Evolutionary conservation across 2,113 vertebrate genomes (phyloP).

Genomic region (Otocyon megalotis): DNA sequence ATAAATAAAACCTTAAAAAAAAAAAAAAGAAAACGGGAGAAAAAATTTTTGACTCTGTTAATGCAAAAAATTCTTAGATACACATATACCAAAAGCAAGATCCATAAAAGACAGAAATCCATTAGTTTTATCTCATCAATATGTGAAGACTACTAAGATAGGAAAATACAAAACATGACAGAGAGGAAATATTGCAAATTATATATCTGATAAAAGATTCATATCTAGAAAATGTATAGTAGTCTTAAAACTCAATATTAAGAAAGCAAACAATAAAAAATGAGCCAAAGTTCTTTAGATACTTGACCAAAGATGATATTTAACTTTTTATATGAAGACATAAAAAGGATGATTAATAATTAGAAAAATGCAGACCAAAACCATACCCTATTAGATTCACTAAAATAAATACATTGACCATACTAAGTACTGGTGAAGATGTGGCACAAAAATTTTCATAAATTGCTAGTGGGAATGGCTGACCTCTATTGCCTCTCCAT

Average conservation of each 20-base stretch:
- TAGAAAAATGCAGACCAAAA: neutral
- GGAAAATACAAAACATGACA: neutral
- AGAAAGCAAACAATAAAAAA: neutral
- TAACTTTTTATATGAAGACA: neutral
- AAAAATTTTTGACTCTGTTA: neutral
- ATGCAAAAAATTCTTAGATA: neutral
- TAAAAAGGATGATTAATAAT: neutral
- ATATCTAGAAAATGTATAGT: neutral
- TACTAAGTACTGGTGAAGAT: neutral
- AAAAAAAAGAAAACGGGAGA: neutral
- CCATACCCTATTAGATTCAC: neutral
- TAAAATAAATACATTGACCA: neutral
- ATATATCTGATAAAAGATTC: neutral
- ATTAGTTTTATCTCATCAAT: neutral
- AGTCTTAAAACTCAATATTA: neutral
- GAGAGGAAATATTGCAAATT: neutral
- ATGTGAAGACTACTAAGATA: neutral
- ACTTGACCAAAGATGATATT: neutral
- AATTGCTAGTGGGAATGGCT: neutral
- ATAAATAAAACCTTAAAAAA: too few species aligned
- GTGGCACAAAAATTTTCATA: neutral
- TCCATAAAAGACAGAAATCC: neutral
- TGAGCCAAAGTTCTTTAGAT: neutral
- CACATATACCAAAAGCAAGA: neutral
- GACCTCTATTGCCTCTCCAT: neutral